phyloP scores from a whole-genome alignment of 2,797 vertebrate species.

The Myiotriccus ornatus region DNA sequence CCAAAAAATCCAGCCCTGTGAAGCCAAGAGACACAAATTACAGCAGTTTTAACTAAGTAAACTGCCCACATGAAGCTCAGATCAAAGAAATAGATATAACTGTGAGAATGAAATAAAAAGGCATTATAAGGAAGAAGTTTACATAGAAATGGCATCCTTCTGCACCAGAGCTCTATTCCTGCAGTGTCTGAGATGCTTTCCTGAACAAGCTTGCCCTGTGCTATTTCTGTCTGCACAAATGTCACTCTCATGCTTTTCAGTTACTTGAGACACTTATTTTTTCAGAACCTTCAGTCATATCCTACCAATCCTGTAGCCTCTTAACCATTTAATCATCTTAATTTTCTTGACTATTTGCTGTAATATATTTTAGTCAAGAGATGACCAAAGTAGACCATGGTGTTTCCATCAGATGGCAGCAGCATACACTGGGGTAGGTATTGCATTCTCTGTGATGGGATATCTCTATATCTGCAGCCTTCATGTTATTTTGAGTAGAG shows the following conservation, averaged over 20 bases:
- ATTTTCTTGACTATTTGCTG: not conserved
- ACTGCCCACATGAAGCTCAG: not conserved
- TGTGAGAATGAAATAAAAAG: not conserved
- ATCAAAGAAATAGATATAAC: not conserved
- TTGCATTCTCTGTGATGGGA: not conserved
- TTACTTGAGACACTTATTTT: not conserved
- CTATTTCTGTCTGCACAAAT: not conserved
- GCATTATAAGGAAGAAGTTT: not conserved
- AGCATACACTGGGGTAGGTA: not conserved
- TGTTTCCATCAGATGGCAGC: not conserved
- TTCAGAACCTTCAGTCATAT: not conserved
- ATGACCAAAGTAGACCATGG: not conserved
- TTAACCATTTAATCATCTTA: not conserved
- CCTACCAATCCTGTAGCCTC: not conserved
- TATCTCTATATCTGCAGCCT: not conserved
- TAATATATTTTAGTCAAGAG: not conserved
- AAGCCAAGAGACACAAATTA: not conserved
- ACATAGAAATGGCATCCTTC: not conserved
- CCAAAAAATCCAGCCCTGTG: rapidly evolving
- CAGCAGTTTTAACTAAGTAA: not conserved
- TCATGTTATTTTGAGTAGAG: not conserved
- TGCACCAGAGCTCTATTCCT: not conserved
- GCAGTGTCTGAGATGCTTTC: not conserved
- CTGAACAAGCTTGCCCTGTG: not conserved
- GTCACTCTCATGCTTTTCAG: not conserved